Conservation (phyloP, 2,113 vertebrate genomes). For the Oreotrochilus melanogaster region DNA sequence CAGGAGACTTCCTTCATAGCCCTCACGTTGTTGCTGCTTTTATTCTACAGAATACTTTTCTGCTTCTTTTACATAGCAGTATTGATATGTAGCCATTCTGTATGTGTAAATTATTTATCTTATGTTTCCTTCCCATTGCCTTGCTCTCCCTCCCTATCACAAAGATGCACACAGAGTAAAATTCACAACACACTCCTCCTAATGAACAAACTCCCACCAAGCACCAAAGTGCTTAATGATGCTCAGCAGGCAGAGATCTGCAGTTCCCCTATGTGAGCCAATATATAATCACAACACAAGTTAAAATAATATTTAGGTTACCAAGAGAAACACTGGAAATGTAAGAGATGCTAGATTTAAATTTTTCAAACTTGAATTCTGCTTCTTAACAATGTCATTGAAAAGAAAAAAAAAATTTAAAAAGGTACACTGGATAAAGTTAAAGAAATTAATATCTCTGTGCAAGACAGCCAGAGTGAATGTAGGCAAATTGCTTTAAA, state of each 20-base stretch:
- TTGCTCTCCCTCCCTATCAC: neutral
- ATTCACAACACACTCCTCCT: slow-evolving; percentile 53
- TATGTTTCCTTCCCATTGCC: neutral
- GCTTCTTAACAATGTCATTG: neutral
- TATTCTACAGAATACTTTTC: neutral
- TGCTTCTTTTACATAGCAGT: neutral
- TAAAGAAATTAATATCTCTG: neutral
- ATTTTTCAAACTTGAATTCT: slow-evolving; percentile 11
- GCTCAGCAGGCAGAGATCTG: slow-evolving; percentile 58
- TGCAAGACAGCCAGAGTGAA: slow-evolving; percentile 19
- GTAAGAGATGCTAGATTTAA: neutral
- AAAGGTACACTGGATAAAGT: neutral
- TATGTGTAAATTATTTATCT: slow-evolving; percentile 19
- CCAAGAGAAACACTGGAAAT: slow-evolving; percentile 44
- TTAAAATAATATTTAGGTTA: slow-evolving; percentile 63
- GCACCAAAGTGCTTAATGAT: slow-evolving; percentile 70
- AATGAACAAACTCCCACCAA: slow-evolving; percentile 65
- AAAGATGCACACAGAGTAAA: slow-evolving; percentile 52
- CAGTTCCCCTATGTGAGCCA: slow-evolving; percentile 47
- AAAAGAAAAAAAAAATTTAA: neutral
- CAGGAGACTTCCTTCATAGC: neutral
- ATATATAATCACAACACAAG: slow-evolving; percentile 58
- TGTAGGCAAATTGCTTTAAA: slow-evolving; percentile 7
- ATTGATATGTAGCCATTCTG: neutral
- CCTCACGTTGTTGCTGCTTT: neutral